These are phyloP conservation scores for Cyrtonyx montezumae DNA, from an alignment of 2,113 vertebrate genomes.

Conservation along the genomic window DNA sequence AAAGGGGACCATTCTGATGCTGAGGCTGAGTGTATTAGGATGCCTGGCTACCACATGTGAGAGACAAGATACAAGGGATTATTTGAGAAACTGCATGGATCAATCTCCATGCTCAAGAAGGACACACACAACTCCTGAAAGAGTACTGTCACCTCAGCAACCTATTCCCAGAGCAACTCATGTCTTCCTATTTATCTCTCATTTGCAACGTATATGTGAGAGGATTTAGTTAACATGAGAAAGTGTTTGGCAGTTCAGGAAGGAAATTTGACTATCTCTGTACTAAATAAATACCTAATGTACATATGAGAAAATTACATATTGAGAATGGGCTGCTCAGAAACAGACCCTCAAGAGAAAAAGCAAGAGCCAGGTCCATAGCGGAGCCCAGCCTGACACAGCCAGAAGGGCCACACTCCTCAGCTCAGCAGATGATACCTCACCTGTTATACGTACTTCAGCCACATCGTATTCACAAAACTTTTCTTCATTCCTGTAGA, in stretches of 20 bases:
- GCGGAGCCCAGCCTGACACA: background rate
- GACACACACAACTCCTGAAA: background rate
- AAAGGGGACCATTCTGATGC: too few species aligned
- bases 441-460: background rate
- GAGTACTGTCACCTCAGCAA: fast-evolving
- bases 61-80: background rate
- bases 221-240: background rate
- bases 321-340: background rate
- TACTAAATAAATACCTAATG: background rate
- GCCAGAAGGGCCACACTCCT: background rate
- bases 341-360: fast-evolving
- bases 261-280: background rate
- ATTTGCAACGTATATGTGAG: fast-evolving
- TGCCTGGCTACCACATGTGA: background rate
- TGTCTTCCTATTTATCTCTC: fast-evolving
- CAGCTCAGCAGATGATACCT: background rate
- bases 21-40: background rate
- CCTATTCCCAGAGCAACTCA: background rate
- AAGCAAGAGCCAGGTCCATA: background rate
- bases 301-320: background rate
- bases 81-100: fast-evolving
- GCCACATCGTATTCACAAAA: background rate
- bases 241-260: background rate
- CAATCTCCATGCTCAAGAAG: fast-evolving
- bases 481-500: background rate